Evolutionary conservation across 1,140 invertebrate genomes (phyloP).

Genomic region (Phenacoccus solenopsis): DNA sequence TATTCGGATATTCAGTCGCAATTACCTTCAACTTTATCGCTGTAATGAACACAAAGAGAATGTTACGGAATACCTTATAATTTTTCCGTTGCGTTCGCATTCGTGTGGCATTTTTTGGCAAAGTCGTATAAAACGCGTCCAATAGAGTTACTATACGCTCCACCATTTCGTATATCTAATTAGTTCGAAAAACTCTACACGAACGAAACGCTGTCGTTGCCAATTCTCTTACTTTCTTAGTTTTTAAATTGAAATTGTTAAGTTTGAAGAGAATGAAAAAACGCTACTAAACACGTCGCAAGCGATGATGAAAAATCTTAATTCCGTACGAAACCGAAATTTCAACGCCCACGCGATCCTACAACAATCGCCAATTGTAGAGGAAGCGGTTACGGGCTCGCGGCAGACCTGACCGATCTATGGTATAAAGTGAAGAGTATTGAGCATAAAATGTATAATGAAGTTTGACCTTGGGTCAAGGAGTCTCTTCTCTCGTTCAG

Average conservation of each 20-base stretch:
- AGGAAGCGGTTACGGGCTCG: neutral
- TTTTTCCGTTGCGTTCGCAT: neutral
- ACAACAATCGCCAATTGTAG: neutral
- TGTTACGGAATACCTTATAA: neutral
- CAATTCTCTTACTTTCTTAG: too few relatives aligned
- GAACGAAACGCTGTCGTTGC: too few relatives aligned
- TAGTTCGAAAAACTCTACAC: too few relatives aligned
- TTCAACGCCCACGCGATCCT: too few relatives aligned
- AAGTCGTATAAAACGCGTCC: neutral
- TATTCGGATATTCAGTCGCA: too few relatives aligned
- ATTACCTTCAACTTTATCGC: too few relatives aligned
- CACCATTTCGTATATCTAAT: neutral
- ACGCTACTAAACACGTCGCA: too few relatives aligned
- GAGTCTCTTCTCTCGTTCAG: neutral
- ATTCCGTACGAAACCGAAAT: too few relatives aligned
- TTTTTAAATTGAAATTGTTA: too few relatives aligned
- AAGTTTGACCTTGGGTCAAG: slow-evolving; percentile 15
- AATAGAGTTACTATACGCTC: neutral
- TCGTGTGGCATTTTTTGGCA: neutral
- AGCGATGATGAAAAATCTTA: too few relatives aligned
- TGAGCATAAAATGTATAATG: slow-evolving; percentile 1
- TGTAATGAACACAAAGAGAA: neutral
- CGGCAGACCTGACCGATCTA: too few relatives aligned
- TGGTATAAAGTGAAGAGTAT: neutral
- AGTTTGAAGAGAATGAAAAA: too few relatives aligned